Evolutionary conservation across 1,140 invertebrate genomes (phyloP), one percentile per base, ranked within the genome.

Genomic region (Planococcus citri): DNA sequence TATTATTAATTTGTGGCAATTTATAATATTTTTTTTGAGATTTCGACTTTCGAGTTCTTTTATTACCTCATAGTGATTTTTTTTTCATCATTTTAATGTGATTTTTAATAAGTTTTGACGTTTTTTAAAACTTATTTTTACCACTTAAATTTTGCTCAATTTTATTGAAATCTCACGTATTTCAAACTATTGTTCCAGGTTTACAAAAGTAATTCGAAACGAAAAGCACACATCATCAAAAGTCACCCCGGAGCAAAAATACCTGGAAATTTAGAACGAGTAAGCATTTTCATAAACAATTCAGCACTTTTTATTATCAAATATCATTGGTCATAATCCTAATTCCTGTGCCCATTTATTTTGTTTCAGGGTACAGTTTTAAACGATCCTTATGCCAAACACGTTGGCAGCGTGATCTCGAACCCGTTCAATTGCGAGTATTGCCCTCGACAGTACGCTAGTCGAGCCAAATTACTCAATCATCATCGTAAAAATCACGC

Each of bases 391-490:
- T 89, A 83, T 75, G 87, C 85, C 37, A 85, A 86, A 75, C 86
- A 85, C 14, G 86, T 88, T 20, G 64, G 69, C 21, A 70, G 85
- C 73, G 82, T 91, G 6, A 87, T 86, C 21, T 88, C 86, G 8
- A 83, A 83, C 72, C 88, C 88, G 0, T 88, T 91, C 74, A 80
- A 83, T 51, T 94, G 91, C 76, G 82, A 84, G 68, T 90, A 87
- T 84, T 94, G 90, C 77, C 88, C 91, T 76, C 90, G 90, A 75
- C 89, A 93, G 74, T 92, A 92, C 77, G 88, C 90, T 1, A 86
- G 86, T 72, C 88, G 89, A 76, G 88, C 88, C 1, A 92, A 92
- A 76, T 79, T 93, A 3, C 78, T 91, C 71, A 88, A 91, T 75
- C 91, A 93, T 78, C 87, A 90, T 76, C 81, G 89, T 1, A 89